Evolutionary conservation across 2,797 vertebrate genomes (phyloP).

Genomic region (Pogoniulus pusillus): DNA sequence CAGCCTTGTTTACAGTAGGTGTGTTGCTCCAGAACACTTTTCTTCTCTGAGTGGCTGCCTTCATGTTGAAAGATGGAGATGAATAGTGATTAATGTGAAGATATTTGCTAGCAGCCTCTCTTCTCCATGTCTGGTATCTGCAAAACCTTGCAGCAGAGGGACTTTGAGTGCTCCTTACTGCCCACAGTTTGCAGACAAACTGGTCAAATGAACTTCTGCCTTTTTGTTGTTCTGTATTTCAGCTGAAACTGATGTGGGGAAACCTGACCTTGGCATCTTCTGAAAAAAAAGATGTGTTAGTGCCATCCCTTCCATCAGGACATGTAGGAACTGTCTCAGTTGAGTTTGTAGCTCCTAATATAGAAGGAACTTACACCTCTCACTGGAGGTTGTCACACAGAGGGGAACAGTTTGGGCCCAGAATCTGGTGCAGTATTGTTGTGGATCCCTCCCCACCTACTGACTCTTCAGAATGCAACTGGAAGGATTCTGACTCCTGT

Average conservation of each 20-base stretch:
- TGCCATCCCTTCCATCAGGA: slow-evolving; percentile 89
- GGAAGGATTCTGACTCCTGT: slow-evolving; percentile 27
- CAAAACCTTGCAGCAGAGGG: background rate
- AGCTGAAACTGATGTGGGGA: slow-evolving; percentile 99
- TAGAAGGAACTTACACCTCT: slow-evolving; percentile 96
- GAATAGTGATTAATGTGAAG: background rate
- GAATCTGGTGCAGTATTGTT: slow-evolving; percentile 98
- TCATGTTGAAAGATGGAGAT: background rate
- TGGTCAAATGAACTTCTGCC: background rate
- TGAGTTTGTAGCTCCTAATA: slow-evolving; percentile 89
- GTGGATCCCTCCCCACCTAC: slow-evolving; percentile 82
- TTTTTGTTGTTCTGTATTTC: background rate
- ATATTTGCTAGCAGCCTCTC: background rate
- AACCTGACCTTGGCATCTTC: slow-evolving; percentile 90
- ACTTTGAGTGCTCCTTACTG: background rate
- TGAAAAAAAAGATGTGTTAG: slow-evolving; percentile 87
- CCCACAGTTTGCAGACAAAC: background rate
- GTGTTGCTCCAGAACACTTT: background rate
- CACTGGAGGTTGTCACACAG: slow-evolving; percentile 97
- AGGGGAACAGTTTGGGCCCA: slow-evolving; percentile 94
- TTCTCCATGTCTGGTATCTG: background rate
- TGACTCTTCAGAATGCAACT: slow-evolving; percentile 22
- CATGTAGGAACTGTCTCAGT: slow-evolving; percentile 94
- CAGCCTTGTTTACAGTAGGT: background rate
- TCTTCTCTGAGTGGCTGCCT: background rate